Base-by-base conservation (phyloP, 2,797 vertebrate species). In the Sebastiscus tertius region DNA sequence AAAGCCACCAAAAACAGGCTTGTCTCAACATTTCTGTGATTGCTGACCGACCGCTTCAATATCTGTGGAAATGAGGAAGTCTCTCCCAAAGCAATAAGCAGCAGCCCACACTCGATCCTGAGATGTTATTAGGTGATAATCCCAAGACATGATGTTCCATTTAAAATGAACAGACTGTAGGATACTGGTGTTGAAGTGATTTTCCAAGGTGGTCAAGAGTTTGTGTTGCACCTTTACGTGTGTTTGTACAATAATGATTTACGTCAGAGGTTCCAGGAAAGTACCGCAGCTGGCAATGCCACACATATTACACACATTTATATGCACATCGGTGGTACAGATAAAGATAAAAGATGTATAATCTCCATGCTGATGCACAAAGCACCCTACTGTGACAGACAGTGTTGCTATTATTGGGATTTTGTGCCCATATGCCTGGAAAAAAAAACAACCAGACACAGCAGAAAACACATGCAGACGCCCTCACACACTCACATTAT, bases 51-150 rank as follows among this genome's bases (percentile, higher is more conserved):
- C 69, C 2, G 54, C 42, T 80, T 88, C 81, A 88, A 89, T 90
- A 92, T 86, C 76, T 74, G 70, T 73, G 49, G 55, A 87, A 79
- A 84, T 82, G 55, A 86, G 77, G 68, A 78, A 68, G 77, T 62
- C 56, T 80, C 80, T 89, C 88, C 86, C 85, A 83, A 52, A 92
- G 90, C 89, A 92, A 91, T 91, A 92, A 90, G 81, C 62, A 31
- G 1, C 77, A 76, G 78, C 86, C 81, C 73, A 80, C 86, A 22
- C 73, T 80, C 60, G 0, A 18, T 64, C 80, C 70, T 72, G 63
- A 65, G 77, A 77, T 81, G 84, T 91, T 87, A 92, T 91, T 88
- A 81, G 73, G 68, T 86, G 79, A 78, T 16, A 68, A 18, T 88
- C 90, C 85, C 83, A 27, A 56, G 82, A 81, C 73, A 36, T 18